Base-by-base conservation (phyloP, 2,797 vertebrate species). In the Darevskia mixta region DNA sequence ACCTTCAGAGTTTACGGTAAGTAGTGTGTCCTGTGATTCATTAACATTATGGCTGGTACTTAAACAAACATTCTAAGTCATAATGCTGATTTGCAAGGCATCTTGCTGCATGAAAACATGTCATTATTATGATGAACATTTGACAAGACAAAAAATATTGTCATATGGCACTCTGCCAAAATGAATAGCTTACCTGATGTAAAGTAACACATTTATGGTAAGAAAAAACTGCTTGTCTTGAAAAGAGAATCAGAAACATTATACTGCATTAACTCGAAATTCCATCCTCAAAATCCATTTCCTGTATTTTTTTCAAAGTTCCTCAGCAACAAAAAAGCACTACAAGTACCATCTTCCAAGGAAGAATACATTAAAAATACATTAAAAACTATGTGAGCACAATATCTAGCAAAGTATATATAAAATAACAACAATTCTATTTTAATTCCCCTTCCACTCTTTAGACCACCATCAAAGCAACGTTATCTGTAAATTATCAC, bases 111-210 rank as follows among this genome's bases (percentile, higher is more conserved):
- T 0, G 1, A 79, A 89, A 83, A 78, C 4, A 4, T 20, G 7
- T 27, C 29, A 73, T 67, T 55, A 43, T 87, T 25, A 87, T 82
- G 17, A 76, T 35, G 88, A 78, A 77, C 5, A 1, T 66, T 23
- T 38, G 15, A 25, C 4, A 6, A n/a, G 29, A 27, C 15, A 83
- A 89, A 55, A 55, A 83, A 90, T 72, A 29, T 4, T 71, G 64
- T 92, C 85, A 73, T 55, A 89, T 85, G 11, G 84, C 17, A 79
- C 0, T 86, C 45, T 90, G 75, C 75, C 55, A 94, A 93, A 86
- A 78, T 35, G 82, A 29, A 15, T 64, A 80, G 49, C 3, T 87
- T 67, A 4, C 23, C 27, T 87, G 76, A 27, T 25, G 66, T 55
- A 90, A 88, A 93, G 43, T 9, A 89, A 6, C 64, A 0, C 43